A percentile compares a stretch with the other conserved stretches of the same genome.
These are phyloP conservation scores for Agrochola lota DNA, from an alignment of 2,888 invertebrate species.

Conservation along the genomic window DNA sequence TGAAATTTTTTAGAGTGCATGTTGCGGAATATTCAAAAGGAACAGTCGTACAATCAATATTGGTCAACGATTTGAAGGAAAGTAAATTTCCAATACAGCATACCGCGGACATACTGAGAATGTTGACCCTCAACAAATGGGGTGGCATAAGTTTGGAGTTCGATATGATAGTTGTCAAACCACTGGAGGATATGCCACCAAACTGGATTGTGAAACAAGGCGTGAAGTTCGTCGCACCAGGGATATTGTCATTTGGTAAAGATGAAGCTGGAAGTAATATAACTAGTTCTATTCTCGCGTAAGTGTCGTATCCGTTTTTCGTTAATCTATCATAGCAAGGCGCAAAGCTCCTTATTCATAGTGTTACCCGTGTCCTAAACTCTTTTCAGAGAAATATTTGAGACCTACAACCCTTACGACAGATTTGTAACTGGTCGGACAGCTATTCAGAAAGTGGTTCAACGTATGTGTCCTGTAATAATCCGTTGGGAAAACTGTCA, in stretches of 20 bases:
- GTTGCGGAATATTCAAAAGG: slow-evolving; percentile 75
- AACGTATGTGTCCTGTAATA: slow-evolving; percentile 33
- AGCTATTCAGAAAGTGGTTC: slow-evolving; percentile 28
- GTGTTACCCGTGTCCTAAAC: background rate
- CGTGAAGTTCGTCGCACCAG: slow-evolving; percentile 39
- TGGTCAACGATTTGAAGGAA: slow-evolving; percentile 27
- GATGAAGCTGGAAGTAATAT: slow-evolving; percentile 48
- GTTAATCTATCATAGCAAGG: background rate
- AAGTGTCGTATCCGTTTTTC: slow-evolving; percentile 5
- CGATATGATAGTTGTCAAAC: slow-evolving; percentile 91
- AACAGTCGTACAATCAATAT: slow-evolving; percentile 37
- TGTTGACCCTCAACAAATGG: slow-evolving; percentile 92
- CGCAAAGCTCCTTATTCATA: background rate
- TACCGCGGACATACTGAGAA: slow-evolving; percentile 91
- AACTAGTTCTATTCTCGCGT: slow-evolving; percentile 39
- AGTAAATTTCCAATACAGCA: slow-evolving; percentile 77
- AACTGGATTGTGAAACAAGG: slow-evolving; percentile 86
- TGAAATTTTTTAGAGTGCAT: slow-evolving; percentile 56
- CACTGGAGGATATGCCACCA: slow-evolving; percentile 84
- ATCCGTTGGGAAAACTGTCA: slow-evolving; percentile 36
- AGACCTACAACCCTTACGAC: slow-evolving; percentile 36
- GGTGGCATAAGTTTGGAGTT: slow-evolving; percentile 94
- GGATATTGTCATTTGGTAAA: slow-evolving; percentile 79
- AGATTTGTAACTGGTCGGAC: slow-evolving; percentile 3
- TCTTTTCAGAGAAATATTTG: slow-evolving; percentile 37